A percentile compares a stretch with the other conserved stretches of the same genome.
Evolutionary conservation across 1,140 invertebrate genomes (phyloP).

Genomic region (Proctacanthus coquilletti): DNA sequence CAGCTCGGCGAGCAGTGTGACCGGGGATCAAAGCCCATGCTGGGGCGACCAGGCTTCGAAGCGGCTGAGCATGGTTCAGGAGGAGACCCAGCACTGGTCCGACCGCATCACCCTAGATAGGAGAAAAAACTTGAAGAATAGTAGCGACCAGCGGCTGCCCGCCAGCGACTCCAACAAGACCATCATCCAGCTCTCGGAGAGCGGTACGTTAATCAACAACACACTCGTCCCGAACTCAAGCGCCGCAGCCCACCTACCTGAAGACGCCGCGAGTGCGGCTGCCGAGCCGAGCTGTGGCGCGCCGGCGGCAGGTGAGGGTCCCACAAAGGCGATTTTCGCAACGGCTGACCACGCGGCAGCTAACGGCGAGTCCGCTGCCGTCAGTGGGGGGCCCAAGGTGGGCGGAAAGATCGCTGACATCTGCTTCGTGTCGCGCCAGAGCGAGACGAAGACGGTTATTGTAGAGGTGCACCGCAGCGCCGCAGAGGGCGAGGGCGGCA

Average conservation of each 20-base stretch:
- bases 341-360: background rate
- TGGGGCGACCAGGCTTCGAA: slow-evolving; percentile 39
- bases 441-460: slow-evolving; percentile 40
- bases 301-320: too few relatives aligned
- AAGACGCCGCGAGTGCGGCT: too few relatives aligned
- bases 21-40: slow-evolving; percentile 51
- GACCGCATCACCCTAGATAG: background rate
- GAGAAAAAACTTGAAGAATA: background rate
- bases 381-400: background rate
- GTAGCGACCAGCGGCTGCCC: background rate
- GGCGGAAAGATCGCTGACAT: slow-evolving; percentile 13
- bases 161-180: slow-evolving; percentile 39
- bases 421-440: slow-evolving; percentile 17
- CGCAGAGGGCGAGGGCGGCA: background rate
- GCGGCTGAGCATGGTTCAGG: slow-evolving; percentile 48
- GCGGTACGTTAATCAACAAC: slow-evolving; percentile 46
- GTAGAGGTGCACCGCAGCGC: slow-evolving; percentile 41
- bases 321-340: background rate
- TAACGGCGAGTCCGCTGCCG: background rate
- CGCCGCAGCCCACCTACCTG: slow-evolving; percentile 6
- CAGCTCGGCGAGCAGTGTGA: slow-evolving; percentile 58
- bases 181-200: slow-evolving; percentile 49
- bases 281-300: too few relatives aligned
- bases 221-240: slow-evolving; percentile 27
- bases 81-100: slow-evolving; percentile 33